phyloP scores from a whole-genome alignment of 2,113 vertebrate species.

The Perca fluviatilis region DNA sequence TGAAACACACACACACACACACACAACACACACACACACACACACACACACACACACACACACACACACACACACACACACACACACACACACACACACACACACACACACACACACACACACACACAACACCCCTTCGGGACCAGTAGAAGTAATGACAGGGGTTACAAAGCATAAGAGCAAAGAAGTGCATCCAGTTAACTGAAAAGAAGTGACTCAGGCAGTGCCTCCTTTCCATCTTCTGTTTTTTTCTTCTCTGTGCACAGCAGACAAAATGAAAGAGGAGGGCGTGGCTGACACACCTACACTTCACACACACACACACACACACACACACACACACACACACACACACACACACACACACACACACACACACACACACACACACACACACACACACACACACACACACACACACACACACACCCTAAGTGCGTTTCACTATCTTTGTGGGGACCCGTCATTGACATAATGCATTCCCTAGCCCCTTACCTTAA shows the following conservation, averaged over 20 bases:
- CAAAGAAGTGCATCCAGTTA: conserved; percentile 4
- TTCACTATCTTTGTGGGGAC: too few relatives aligned
- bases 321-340: conserved; percentile 9
- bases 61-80: conserved; percentile 5
- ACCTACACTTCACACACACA: conserved; percentile 45
- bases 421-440: too few relatives aligned
- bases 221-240: not conserved
- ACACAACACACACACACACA: not conserved
- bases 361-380: too few relatives aligned
- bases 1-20: not conserved
- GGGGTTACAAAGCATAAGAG: conserved; percentile 7
- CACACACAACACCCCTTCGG: not conserved
- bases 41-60: conserved; percentile 9
- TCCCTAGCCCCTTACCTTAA: too few relatives aligned
- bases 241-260: not conserved
- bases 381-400: too few relatives aligned
- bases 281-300: conserved; percentile 44
- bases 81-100: not conserved
- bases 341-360: too few relatives aligned
- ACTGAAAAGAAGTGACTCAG: conserved; percentile 47
- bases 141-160: conserved; percentile 14
- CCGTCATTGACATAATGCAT: too few relatives aligned
- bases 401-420: too few relatives aligned
- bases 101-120: conserved; percentile 4
- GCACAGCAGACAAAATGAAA: conserved; percentile 10